Conservation (phyloP, 2,888 invertebrate genomes). For the Pheosia tremula region DNA sequence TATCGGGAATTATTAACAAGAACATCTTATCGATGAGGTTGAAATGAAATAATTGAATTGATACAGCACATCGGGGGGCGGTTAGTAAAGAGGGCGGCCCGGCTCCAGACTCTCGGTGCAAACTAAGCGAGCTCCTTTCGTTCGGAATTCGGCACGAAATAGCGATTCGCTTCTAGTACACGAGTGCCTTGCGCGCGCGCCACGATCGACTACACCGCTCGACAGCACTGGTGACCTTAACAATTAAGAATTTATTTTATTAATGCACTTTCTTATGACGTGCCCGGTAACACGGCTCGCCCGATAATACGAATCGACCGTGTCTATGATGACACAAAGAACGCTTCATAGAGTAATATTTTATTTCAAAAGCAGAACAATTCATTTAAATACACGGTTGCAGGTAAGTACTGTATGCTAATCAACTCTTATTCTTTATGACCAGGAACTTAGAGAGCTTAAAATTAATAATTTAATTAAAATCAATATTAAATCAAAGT, state of each 20-base stretch:
- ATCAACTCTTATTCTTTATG: conserved; percentile 41
- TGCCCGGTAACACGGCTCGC: conserved; percentile 45
- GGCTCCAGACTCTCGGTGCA: conserved; percentile 59
- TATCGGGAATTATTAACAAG: conserved; percentile 63
- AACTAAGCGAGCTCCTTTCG: conserved; percentile 75
- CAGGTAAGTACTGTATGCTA: conserved; percentile 10
- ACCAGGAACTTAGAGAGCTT: conserved; percentile 44
- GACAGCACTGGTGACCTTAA: conserved; percentile 75
- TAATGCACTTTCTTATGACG: conserved; percentile 82
- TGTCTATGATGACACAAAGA: conserved; percentile 54
- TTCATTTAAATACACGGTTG: too few relatives aligned
- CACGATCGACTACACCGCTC: conserved; percentile 70
- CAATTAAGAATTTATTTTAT: conserved; percentile 81
- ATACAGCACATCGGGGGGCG: conserved; percentile 25
- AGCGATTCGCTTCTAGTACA: conserved; percentile 80
- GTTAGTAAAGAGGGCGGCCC: conserved; percentile 43
- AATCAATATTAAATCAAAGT: too few relatives aligned
- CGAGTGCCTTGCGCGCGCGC: conserved; percentile 79
- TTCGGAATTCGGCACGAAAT: conserved; percentile 62
- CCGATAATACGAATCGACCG: conserved; percentile 39
- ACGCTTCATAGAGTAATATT: conserved; percentile 20
- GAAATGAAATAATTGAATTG: conserved; percentile 30
- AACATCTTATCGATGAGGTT: conserved; percentile 55
- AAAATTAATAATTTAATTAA: background rate
- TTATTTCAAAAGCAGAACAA: conserved; percentile 15